These are phyloP conservation scores for Nemoura dubitans DNA, from an alignment of 2,888 invertebrate species.

Conservation along the genomic window DNA sequence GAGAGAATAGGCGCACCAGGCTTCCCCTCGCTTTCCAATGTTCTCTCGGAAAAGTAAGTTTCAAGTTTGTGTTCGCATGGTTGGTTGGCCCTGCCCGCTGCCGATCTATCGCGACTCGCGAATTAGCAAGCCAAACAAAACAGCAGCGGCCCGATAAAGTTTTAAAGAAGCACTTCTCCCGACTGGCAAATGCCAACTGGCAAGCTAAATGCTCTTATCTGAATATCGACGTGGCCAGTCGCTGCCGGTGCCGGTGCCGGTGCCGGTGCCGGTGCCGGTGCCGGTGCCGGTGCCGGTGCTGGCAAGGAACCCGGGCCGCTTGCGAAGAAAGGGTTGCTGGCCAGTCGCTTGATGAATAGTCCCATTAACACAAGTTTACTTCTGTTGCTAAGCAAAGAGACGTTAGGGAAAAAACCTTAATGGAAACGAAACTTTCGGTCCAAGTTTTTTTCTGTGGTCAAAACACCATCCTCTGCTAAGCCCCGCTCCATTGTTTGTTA, in stretches of 20 bases:
- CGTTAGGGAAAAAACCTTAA: constrained; percentile 31
- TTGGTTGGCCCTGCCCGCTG: not conserved
- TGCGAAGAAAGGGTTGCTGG: constrained; percentile 23
- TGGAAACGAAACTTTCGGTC: constrained; percentile 25
- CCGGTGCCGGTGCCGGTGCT: too few species aligned
- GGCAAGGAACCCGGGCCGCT: too few species aligned
- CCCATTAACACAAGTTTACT: constrained; percentile 42
- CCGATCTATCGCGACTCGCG: not conserved
- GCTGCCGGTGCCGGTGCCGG: too few species aligned
- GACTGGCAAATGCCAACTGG: not conserved
- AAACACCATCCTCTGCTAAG: constrained; percentile 21
- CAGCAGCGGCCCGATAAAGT: not conserved
- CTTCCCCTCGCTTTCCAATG: not conserved
- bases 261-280: too few species aligned
- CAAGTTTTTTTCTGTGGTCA: constrained; percentile 34
- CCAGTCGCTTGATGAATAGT: constrained; percentile 41
- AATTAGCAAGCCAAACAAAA: constrained; percentile 5
- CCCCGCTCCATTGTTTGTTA: constrained; percentile 33
- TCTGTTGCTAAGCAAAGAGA: constrained; percentile 39
- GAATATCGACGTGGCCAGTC: constrained; percentile 24
- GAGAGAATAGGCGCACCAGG: not conserved
- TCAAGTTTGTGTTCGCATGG: not conserved
- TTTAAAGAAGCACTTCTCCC: not conserved
- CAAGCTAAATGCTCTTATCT: constrained; percentile 9
- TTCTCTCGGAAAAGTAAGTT: not conserved